Evolutionary conservation across 1,140 invertebrate species (phyloP).

Genomic region (Drosophila micromelanica): DNA sequence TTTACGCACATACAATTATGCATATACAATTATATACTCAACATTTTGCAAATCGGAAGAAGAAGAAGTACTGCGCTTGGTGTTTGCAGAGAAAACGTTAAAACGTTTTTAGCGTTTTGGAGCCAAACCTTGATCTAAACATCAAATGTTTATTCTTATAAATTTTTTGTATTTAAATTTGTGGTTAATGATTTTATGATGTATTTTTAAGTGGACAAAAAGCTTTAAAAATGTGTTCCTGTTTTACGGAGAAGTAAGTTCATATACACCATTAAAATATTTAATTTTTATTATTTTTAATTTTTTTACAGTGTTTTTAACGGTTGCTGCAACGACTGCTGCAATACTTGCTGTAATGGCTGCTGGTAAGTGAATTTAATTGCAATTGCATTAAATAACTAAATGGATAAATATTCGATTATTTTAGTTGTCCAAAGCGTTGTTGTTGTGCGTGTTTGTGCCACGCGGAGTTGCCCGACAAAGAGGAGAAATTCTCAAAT

Average conservation of each 20-base stretch:
- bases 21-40: no score
- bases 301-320: no score
- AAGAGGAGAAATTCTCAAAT: conserved; percentile 60
- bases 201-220: conserved; percentile 26
- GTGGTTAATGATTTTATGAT: conserved; percentile 24
- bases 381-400: not conserved
- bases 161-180: conserved; percentile 17
- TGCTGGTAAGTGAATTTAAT: not conserved
- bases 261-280: not conserved
- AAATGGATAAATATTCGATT: not conserved
- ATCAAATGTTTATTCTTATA: conserved; percentile 22
- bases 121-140: conserved; percentile 19
- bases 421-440: not conserved
- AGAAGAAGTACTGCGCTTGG: no score
- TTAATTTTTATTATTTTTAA: no score
- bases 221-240: conserved; percentile 33
- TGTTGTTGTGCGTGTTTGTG: conserved; percentile 1
- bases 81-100: no score
- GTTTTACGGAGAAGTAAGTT: conserved; percentile 20
- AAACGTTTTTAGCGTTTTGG: no score
- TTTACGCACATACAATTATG: no score
- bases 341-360: no score
- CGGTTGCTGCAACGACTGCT: no score
- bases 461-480: not conserved
- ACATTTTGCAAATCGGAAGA: no score